phyloP scores from a whole-genome alignment of 2,797 vertebrate genomes.

The Sebastiscus albofasciatus region DNA sequence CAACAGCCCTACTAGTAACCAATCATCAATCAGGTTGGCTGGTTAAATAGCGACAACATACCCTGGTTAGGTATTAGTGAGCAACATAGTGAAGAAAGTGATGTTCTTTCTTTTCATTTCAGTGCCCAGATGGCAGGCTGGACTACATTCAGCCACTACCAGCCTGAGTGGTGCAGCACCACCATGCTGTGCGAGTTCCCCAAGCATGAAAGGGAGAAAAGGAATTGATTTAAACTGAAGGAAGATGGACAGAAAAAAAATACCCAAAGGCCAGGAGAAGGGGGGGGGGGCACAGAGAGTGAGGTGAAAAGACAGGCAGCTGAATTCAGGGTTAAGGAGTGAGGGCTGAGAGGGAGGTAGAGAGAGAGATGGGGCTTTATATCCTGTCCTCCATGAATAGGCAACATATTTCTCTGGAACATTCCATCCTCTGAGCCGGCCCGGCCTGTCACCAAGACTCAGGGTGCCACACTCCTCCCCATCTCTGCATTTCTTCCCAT shows the following conservation, averaged over 20 bases:
- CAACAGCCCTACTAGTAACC: too few species aligned
- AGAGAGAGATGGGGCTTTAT: conserved; percentile 57
- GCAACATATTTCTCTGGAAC: conserved; percentile 78
- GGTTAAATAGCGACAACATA: conserved; percentile 3
- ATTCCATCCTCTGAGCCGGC: conserved; percentile 74
- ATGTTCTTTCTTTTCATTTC: not conserved
- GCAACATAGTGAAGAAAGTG: not conserved
- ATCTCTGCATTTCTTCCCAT: conserved; percentile 42
- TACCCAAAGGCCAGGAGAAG: conserved; percentile 7
- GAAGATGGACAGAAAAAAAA: conserved; percentile 41
- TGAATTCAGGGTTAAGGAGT: conserved; percentile 40
- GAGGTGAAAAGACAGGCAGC: conserved; percentile 25
- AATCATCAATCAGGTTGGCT: not conserved
- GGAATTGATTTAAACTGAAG: conserved; percentile 34
- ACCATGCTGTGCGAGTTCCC: conserved; percentile 39
- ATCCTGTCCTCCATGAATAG: conserved; percentile 78
- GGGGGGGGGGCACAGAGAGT: not conserved
- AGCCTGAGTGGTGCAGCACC: conserved; percentile 36
- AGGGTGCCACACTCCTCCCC: conserved; percentile 67
- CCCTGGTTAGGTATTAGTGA: conserved; percentile 7
- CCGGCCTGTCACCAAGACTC: conserved; percentile 68
- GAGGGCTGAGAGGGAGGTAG: conserved; percentile 25
- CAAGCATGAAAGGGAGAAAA: conserved; percentile 47
- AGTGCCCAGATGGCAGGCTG: conserved; percentile 48
- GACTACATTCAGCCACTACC: conserved; percentile 28